Evolutionary conservation across 2,113 vertebrate species (phyloP).

Genomic region (Psephotus haematonotus): DNA sequence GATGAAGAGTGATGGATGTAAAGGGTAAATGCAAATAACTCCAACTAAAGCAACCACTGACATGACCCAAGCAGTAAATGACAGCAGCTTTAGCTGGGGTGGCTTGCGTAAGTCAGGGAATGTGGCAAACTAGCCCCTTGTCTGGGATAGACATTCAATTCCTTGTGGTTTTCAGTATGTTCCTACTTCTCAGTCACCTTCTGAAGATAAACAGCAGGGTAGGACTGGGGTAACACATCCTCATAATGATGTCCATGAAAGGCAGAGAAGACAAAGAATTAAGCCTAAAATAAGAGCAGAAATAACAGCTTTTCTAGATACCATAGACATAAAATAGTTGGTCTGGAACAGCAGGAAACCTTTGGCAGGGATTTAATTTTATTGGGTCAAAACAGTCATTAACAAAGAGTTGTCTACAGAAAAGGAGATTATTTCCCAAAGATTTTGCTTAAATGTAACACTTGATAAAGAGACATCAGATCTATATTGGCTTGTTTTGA

Average conservation of each 20-base stretch:
- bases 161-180: fast-evolving
- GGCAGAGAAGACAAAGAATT: not conserved
- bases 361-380: not conserved
- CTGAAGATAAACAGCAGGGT: not conserved
- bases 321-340: not conserved
- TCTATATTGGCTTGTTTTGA: not conserved
- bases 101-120: not conserved
- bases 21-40: not conserved
- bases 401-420: not conserved
- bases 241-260: not conserved
- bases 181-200: not conserved
- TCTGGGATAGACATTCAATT: not conserved
- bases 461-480: not conserved
- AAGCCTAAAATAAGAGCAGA: not conserved
- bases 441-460: not conserved
- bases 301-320: not conserved
- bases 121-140: fast-evolving
- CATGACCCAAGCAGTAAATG: not conserved
- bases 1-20: not conserved
- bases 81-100: not conserved
- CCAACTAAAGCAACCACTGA: not conserved
- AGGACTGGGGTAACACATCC: not conserved
- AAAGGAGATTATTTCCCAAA: not conserved
- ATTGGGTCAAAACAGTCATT: constrained; percentile 12
- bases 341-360: not conserved